Base-by-base conservation (phyloP, 2,797 vertebrate species). In the Clarias pachynema region DNA sequence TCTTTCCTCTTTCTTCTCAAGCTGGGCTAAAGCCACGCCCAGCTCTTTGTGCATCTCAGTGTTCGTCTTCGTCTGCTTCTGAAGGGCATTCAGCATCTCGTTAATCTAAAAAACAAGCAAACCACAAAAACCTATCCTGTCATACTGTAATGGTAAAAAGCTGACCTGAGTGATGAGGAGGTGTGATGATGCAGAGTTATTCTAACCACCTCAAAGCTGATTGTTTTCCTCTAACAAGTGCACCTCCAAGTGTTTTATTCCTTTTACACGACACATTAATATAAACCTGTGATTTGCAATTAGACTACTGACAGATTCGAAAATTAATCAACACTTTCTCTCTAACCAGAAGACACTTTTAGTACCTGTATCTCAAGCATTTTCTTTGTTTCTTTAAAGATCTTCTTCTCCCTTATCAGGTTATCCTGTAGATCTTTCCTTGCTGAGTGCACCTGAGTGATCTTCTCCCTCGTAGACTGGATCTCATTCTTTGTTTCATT, bases 41-140 rank as follows among this genome's bases (percentile, higher is more conserved):
- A 70, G 80, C 65, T 70, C 49, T 37, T 57, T 57, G 12, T 70
- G 29, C 53, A 26, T n/a, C 66, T 70, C 49, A n/a, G 9, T 26
- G 66, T 82, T 82, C 0, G 5, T 70, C 34, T 34, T 24, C 3
- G 18, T 57, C 80, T 82, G 80, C 49, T 82, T 24, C 14, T 44
- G 81, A 34, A 70, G 15, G 66, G 9, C 9, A 49, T 22, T 34
- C 49, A 56, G n/a, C 15, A 20, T 82, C 22, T 57, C 44, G 4
- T 70, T 53, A 24, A 82, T 34, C 80, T 82, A 66, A 26, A 81
- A 81, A 68, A 68, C 63, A 78, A 82, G 83, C n/a, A 29, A 20
- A 49, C 9, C 22, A 40, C 20, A 70, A 70, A 53, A 74, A 9
- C 16, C 24, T 49, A 7, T 40, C 20, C 22, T 12, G 8, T 18